These are phyloP conservation scores for Liodrosophila aerea DNA, from an alignment of 2,888 invertebrate species.

Conservation along the genomic window DNA sequence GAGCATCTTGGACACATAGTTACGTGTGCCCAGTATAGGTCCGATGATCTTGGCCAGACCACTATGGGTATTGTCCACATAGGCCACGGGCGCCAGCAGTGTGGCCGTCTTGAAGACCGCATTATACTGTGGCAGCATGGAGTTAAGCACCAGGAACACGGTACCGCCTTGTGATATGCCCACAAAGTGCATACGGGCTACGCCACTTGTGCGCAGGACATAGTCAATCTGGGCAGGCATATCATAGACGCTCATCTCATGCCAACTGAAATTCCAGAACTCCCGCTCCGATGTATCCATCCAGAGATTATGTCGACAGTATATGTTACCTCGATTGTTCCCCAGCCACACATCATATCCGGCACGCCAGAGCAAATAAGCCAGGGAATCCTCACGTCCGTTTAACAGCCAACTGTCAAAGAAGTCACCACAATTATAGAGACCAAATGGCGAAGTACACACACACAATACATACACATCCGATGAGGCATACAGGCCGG, in stretches of 20 bases:
- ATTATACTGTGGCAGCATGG: conserved; percentile 80
- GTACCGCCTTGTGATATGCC: conserved; percentile 81
- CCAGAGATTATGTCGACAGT: conserved; percentile 77
- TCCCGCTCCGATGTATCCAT: conserved; percentile 82
- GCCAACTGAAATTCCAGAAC: conserved; percentile 82
- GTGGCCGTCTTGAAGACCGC: conserved; percentile 79
- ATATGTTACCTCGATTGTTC: conserved; percentile 80
- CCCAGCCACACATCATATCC: conserved; percentile 82
- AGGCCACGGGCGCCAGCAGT: conserved; percentile 80
- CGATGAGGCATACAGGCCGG: conserved; percentile 80
- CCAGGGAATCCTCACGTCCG: conserved; percentile 80
- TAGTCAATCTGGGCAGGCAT: conserved; percentile 81
- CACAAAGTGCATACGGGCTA: conserved; percentile 76
- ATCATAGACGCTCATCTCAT: conserved; percentile 81
- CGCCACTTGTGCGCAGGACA: conserved; percentile 72
- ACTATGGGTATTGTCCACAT: conserved; percentile 79
- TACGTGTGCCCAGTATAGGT: conserved; percentile 82
- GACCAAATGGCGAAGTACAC: not conserved
- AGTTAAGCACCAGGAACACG: conserved; percentile 79
- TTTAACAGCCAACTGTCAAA: conserved; percentile 75
- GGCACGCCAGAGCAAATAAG: conserved; percentile 79
- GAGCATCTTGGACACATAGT: conserved; percentile 78
- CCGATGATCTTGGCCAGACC: conserved; percentile 86
- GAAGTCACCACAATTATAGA: not conserved
- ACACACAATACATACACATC: conserved; percentile 67